Conservation (phyloP, 2,888 invertebrate genomes). For the Hypena proboscidalis region DNA sequence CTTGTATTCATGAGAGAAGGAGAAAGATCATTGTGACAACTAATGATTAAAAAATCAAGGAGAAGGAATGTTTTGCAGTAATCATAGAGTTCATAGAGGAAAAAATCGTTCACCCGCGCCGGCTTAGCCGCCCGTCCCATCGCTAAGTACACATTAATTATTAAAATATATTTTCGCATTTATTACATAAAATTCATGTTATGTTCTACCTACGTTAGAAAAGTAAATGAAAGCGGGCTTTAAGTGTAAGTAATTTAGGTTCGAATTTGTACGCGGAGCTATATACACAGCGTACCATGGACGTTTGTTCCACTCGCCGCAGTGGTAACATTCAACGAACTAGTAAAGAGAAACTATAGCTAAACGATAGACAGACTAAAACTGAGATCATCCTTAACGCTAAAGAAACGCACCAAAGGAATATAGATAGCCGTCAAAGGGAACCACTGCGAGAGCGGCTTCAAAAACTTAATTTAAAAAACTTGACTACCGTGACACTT, state of each 20-base stretch:
- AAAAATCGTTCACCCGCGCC: constrained; percentile 75
- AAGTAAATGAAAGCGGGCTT: constrained; percentile 81
- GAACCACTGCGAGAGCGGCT: constrained; percentile 65
- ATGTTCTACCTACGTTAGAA: constrained; percentile 84
- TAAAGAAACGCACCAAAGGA: constrained; percentile 42
- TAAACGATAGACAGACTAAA: constrained; percentile 56
- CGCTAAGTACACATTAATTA: constrained; percentile 84
- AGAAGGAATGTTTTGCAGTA: constrained; percentile 35
- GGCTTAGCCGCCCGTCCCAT: constrained; percentile 81
- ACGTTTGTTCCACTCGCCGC: constrained; percentile 76
- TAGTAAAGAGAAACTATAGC: constrained; percentile 43
- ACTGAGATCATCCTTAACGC: constrained; percentile 66
- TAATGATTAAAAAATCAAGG: constrained; percentile 27
- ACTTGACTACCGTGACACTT: constrained; percentile 82
- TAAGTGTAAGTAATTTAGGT: constrained; percentile 77
- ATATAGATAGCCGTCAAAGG: constrained; percentile 46
- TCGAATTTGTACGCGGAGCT: constrained; percentile 83
- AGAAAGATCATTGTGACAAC: constrained; percentile 30
- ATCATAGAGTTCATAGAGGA: constrained; percentile 30
- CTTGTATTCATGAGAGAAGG: constrained; percentile 31
- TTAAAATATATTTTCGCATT: constrained; percentile 85
- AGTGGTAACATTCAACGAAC: constrained; percentile 57
- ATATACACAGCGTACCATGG: constrained; percentile 84
- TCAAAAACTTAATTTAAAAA: constrained; percentile 79
- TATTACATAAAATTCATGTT: constrained; percentile 86